Conservation (phyloP, 2,888 invertebrate genomes). For the Nemotelus pantherinus region DNA sequence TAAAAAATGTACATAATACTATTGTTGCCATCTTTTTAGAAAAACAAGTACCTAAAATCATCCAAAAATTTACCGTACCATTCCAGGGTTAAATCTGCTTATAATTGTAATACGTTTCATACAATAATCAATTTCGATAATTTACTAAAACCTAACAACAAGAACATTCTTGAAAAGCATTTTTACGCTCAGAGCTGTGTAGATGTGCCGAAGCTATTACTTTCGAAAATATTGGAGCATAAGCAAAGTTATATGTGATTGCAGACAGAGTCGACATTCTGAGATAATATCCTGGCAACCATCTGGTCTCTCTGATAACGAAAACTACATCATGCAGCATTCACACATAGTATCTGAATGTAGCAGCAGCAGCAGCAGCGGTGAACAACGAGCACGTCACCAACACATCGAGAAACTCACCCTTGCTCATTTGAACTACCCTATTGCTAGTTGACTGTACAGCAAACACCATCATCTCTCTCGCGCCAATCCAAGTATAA, state of each 20-base stretch:
- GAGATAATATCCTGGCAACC: conserved; percentile 51
- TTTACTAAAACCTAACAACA: no score
- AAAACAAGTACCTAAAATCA: no score
- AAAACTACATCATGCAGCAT: conserved; percentile 50
- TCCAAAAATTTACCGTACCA: no score
- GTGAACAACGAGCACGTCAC: conserved; percentile 14
- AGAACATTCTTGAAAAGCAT: no score
- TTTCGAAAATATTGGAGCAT: conserved; percentile 6
- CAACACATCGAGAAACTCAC: conserved; percentile 8
- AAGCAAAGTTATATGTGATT: conserved; percentile 15
- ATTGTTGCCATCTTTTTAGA: no score
- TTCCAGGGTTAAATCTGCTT: no score
- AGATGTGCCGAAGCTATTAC: background rate
- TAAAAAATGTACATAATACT: no score
- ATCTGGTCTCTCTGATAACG: conserved; percentile 51
- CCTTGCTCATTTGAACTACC: background rate
- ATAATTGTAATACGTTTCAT: no score
- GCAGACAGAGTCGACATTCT: conserved; percentile 43
- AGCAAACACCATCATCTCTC: no score
- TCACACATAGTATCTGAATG: conserved; percentile 48
- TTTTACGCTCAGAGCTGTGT: no score
- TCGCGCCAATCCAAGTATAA: conserved; percentile 53
- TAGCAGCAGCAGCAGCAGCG: conserved; percentile 32
- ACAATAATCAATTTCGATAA: no score
- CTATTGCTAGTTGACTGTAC: no score